Conservation (phyloP, 2,888 invertebrate genomes). For the Encarsia formosa region DNA sequence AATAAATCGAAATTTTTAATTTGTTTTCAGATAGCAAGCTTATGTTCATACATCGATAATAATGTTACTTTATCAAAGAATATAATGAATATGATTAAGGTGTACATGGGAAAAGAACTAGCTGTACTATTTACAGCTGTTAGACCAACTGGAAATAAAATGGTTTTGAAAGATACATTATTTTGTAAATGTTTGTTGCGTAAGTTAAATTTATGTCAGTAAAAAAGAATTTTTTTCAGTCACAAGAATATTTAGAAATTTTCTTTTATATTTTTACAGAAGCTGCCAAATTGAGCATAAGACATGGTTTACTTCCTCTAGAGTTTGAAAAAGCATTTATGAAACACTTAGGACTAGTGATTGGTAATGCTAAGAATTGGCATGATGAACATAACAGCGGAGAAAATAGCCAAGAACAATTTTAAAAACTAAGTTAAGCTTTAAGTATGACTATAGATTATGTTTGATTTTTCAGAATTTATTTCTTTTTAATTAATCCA, state of each 20-base stretch:
- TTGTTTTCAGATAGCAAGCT: constrained; percentile 14
- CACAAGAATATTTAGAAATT: constrained; percentile 18
- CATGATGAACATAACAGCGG: background rate
- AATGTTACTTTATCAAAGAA: constrained; percentile 14
- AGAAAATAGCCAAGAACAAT: background rate
- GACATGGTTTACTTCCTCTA: constrained; percentile 9
- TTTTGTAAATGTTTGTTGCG: constrained; percentile 18
- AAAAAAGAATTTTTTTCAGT: constrained; percentile 8
- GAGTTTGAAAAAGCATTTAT: constrained; percentile 16
- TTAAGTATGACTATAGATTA: no score
- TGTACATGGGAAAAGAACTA: constrained; percentile 14
- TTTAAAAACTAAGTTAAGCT: background rate
- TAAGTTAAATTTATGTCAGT: constrained; percentile 8
- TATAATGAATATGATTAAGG: constrained; percentile 15
- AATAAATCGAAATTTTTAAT: background rate
- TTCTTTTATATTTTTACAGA: constrained; percentile 11
- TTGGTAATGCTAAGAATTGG: constrained; percentile 16
- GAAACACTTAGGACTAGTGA: constrained; percentile 14
- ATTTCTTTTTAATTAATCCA: no score
- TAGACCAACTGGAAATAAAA: constrained; percentile 10
- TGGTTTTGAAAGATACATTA: constrained; percentile 19
- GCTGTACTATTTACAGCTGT: constrained; percentile 13
- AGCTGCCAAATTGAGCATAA: constrained; percentile 14
- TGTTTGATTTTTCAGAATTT: no score
- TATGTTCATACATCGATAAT: constrained; percentile 19